phyloP scores from a whole-genome alignment of 2,797 vertebrate species.

The Heliangelus exortis region DNA sequence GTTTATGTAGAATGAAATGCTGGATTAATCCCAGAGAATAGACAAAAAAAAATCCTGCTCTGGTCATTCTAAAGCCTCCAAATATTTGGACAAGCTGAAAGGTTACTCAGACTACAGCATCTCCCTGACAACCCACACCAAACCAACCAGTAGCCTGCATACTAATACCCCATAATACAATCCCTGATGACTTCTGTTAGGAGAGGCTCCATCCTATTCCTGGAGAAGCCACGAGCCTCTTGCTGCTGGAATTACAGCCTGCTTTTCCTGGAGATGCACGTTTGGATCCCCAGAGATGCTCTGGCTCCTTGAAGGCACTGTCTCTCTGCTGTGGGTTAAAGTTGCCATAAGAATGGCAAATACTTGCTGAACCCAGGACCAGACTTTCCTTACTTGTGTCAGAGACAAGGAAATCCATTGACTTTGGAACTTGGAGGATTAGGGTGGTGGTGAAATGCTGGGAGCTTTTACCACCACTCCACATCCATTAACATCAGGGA shows the following conservation, averaged over 20 bases:
- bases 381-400: not conserved
- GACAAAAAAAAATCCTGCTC: not conserved
- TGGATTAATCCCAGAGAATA: not conserved
- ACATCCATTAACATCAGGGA: not conserved
- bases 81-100: not conserved
- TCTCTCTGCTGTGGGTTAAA: not conserved
- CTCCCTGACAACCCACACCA: not conserved
- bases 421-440: not conserved
- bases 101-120: not conserved
- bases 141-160: not conserved
- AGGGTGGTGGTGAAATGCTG: not conserved
- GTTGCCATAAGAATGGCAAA: not conserved
- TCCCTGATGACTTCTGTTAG: not conserved
- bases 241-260: not conserved
- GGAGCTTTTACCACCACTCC: not conserved
- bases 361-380: not conserved
- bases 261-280: not conserved
- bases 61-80: not conserved
- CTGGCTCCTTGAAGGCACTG: not conserved
- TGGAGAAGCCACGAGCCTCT: not conserved
- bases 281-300: not conserved
- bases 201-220: not conserved
- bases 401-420: not conserved
- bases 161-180: not conserved
- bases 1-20: not conserved